phyloP scores from a whole-genome alignment of 2,888 invertebrate genomes.

The Andricus curvator region DNA sequence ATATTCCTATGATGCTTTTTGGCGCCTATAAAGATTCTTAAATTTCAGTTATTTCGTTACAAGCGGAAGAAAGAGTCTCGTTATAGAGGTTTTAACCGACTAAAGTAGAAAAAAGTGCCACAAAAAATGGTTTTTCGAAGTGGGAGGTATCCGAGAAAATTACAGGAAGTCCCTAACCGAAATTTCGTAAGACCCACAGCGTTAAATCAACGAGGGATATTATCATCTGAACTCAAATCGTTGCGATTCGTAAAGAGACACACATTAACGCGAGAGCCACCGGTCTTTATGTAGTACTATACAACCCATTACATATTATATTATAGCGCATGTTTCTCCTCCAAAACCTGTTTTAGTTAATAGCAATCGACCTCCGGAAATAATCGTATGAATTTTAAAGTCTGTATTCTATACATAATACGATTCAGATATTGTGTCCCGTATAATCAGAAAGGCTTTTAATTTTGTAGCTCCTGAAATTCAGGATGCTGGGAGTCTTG shows the following conservation, averaged over 20 bases:
- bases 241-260: slow-evolving; percentile 48
- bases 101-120: slow-evolving; percentile 7
- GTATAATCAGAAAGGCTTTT: too few relatives aligned
- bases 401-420: not conserved
- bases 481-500: too few relatives aligned
- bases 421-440: too few relatives aligned
- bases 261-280: slow-evolving; percentile 54
- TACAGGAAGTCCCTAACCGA: slow-evolving; percentile 50
- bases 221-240: slow-evolving; percentile 51
- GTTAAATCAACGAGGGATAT: slow-evolving; percentile 46
- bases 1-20: not conserved
- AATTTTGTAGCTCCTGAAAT: too few relatives aligned
- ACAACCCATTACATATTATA: slow-evolving; percentile 36
- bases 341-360: slow-evolving; percentile 53
- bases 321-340: slow-evolving; percentile 42
- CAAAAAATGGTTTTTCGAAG: slow-evolving; percentile 40
- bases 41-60: not conserved
- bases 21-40: not conserved
- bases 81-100: not conserved
- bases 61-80: slow-evolving; percentile 3
- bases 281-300: slow-evolving; percentile 51
- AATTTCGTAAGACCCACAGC: slow-evolving; percentile 47
- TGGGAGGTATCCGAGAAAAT: slow-evolving; percentile 45
- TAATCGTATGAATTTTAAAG: not conserved
- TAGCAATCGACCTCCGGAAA: slow-evolving; percentile 46